These are phyloP conservation scores for Cairina moschata DNA, from an alignment of 2,113 vertebrate genomes.

Conservation along the genomic window DNA sequence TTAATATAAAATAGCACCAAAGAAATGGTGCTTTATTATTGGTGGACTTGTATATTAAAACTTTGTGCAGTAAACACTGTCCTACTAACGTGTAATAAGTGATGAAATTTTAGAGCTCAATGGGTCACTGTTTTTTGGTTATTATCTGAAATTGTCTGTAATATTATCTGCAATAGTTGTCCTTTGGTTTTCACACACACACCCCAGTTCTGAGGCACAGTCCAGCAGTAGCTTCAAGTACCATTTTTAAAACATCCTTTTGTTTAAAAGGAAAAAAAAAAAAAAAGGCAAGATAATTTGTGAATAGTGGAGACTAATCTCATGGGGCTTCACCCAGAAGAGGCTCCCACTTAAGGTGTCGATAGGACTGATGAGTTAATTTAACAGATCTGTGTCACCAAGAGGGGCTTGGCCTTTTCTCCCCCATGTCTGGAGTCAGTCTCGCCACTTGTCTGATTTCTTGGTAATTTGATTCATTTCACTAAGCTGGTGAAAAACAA, in stretches of 20 bases:
- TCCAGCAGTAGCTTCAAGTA: neutral
- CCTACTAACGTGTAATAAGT: neutral
- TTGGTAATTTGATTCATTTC: constrained; percentile 30
- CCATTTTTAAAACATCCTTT: neutral
- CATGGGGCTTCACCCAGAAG: neutral
- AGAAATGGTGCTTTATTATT: neutral
- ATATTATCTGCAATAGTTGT: neutral
- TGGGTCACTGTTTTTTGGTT: neutral
- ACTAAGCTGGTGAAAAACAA: constrained; percentile 42
- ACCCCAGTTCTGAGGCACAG: neutral
- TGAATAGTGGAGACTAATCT: neutral
- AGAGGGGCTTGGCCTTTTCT: neutral
- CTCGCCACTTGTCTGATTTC: constrained; percentile 12
- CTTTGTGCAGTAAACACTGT: neutral
- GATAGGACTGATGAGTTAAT: neutral
- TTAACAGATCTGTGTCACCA: neutral
- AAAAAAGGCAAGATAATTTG: neutral
- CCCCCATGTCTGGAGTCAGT: neutral
- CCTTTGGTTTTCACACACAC: neutral
- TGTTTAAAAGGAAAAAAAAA: neutral
- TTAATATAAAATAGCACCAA: neutral
- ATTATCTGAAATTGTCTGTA: neutral
- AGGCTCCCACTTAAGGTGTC: neutral
- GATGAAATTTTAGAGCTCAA: neutral
- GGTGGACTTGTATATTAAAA: neutral